Evolutionary conservation across 2,113 vertebrate species (phyloP).

Genomic region (Neodontobutis hainanensis): DNA sequence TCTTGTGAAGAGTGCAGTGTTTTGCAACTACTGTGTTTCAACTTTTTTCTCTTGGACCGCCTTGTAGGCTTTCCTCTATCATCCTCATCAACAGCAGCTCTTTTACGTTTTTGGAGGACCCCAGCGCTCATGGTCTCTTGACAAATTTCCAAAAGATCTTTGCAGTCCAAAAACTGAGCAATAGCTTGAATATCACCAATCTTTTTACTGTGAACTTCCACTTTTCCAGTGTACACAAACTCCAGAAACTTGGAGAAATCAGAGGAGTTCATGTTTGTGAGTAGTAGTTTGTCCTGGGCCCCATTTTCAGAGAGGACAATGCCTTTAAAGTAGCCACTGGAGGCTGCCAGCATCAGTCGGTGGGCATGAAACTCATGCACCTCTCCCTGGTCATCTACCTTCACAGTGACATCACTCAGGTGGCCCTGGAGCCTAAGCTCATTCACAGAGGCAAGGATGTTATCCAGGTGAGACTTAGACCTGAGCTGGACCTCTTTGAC

Average conservation of each 20-base stretch:
- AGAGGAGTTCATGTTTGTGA: constrained; percentile 80
- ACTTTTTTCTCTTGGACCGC: constrained; percentile 17
- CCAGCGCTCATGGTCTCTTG: constrained; percentile 43
- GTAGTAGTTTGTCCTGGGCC: constrained; percentile 73
- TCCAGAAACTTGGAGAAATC: constrained; percentile 91
- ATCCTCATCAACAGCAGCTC: neutral
- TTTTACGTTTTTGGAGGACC: neutral
- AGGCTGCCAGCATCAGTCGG: constrained; percentile 90
- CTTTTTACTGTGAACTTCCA: constrained; percentile 83
- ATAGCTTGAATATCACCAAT: constrained; percentile 83
- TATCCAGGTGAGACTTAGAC: constrained; percentile 83
- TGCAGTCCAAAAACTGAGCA: constrained; percentile 87
- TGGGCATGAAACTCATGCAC: constrained; percentile 89
- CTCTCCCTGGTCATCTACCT: constrained; percentile 86
- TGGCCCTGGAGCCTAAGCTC: constrained; percentile 86
- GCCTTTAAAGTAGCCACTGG: constrained; percentile 93
- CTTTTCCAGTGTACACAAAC: constrained; percentile 90
- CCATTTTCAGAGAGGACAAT: constrained; percentile 82
- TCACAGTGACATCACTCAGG: constrained; percentile 90
- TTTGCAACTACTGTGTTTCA: neutral
- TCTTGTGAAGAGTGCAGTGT: constrained; percentile 29
- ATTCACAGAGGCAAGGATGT: constrained; percentile 88
- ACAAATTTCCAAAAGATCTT: constrained; percentile 86
- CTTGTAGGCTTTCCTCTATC: neutral
- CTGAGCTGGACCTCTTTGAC: constrained; percentile 82